Conservation (phyloP, 2,113 vertebrate species). For the Mesembrinibis cayennensis region DNA sequence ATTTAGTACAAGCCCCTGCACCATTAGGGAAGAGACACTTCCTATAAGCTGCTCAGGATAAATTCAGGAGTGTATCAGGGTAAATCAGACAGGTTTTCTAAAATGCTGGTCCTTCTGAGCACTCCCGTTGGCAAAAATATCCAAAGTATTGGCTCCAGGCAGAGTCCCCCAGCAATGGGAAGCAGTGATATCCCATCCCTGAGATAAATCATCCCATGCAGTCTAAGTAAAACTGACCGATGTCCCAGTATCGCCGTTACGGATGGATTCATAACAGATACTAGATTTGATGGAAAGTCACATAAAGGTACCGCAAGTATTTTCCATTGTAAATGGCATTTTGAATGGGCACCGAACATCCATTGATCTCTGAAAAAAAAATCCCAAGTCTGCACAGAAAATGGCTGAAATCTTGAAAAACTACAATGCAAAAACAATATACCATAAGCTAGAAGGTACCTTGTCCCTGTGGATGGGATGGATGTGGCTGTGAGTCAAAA, state of each 20-base stretch:
- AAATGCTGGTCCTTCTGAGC: background rate
- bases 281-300: background rate
- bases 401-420: background rate
- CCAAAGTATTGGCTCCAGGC: background rate
- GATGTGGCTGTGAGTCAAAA: background rate
- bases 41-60: background rate
- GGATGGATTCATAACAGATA: background rate
- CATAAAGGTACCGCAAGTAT: background rate
- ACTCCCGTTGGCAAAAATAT: background rate
- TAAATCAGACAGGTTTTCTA: background rate
- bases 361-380: background rate
- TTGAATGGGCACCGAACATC: background rate
- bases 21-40: background rate
- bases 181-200: background rate
- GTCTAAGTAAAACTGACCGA: background rate
- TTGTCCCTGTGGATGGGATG: background rate
- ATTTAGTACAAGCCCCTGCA: background rate
- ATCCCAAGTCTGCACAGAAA: background rate
- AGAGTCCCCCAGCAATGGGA: background rate
- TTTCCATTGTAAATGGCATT: background rate
- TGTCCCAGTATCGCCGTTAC: rapidly evolving
- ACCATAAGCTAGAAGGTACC: background rate
- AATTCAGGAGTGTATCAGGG: background rate
- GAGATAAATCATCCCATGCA: background rate
- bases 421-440: background rate